Base-by-base conservation (phyloP, 2,113 vertebrate genomes). In the Ceratotherium simum region DNA sequence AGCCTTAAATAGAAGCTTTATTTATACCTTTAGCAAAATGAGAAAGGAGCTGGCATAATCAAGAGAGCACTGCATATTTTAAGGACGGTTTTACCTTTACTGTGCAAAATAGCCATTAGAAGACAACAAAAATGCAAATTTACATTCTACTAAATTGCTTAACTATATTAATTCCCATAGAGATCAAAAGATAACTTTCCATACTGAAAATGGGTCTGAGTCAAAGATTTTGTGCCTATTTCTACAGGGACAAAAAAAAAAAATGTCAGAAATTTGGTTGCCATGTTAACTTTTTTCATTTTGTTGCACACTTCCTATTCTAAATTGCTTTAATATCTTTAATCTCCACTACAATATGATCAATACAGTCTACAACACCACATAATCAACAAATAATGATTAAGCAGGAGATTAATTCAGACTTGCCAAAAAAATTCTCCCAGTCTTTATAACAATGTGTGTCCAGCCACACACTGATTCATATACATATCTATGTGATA, bases 1-100 rank as follows among this genome's bases (percentile, higher is more conserved):
- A 98, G 46, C 69, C 96, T 96, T 97, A 98, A 98, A 98, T 86
- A 97, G 97, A 98, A 85, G 72, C 86, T 97, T 58, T 97, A 97
- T 97, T 98, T 98, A 96, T 98, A 97, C 42, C n/a, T 90, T 97
- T 79, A 96, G 80, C 56, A 95, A 73, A 98, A 97, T 90, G 86
- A 97, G 60, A 87, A 96, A 97, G 97, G 33, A 96, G 48, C 83
- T 95, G 62, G 48, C 81, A 97, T 33, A 98, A 84, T 93, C 76
- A 98, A 95, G 46, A 97, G 89, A 96, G 95, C 25, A 9, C n/a
- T 98, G 69, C 65, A 54, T 78, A 27, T 90, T 96, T 96, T 96
- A 96, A 98, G 92, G 78, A 56, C 95, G 51, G 36, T 5, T 97
- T 97, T 93, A 82, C 75, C 56, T 62, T 96, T 98, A 93, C 51